Conservation (phyloP, 1,140 invertebrate genomes). For the Halyomorpha halys region DNA sequence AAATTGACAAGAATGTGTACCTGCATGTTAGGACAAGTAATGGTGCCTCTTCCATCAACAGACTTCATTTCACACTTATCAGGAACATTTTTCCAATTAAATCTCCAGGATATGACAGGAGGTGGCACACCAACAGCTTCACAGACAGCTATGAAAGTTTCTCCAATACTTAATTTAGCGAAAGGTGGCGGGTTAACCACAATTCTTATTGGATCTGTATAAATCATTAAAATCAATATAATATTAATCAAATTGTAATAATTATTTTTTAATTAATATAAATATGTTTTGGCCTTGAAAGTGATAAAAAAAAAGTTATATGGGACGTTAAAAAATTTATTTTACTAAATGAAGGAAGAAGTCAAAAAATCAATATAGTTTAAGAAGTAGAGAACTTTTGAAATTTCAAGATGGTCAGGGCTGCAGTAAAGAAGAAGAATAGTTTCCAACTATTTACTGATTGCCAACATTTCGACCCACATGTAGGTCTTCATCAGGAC, state of each 20-base stretch:
- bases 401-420: too few species aligned
- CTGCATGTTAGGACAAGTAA: constrained; percentile 69
- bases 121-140: constrained; percentile 78
- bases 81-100: constrained; percentile 95
- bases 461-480: too few species aligned
- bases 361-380: too few species aligned
- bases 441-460: too few species aligned
- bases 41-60: constrained; percentile 63
- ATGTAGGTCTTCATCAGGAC: too few species aligned
- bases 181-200: constrained; percentile 56
- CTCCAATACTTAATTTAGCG: constrained; percentile 55
- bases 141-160: constrained; percentile 68
- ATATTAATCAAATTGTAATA: neutral
- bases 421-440: too few species aligned
- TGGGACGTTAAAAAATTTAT: too few species aligned
- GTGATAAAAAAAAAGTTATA: too few species aligned
- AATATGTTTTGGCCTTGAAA: too few species aligned
- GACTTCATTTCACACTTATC: constrained; percentile 67
- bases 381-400: too few species aligned
- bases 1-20: constrained; percentile 28
- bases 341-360: too few species aligned
- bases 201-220: constrained; percentile 47
- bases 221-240: neutral
- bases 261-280: too few species aligned
- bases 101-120: constrained; percentile 86